phyloP scores from a whole-genome alignment of 2,888 invertebrate species.

The Synergus itoensis region DNA sequence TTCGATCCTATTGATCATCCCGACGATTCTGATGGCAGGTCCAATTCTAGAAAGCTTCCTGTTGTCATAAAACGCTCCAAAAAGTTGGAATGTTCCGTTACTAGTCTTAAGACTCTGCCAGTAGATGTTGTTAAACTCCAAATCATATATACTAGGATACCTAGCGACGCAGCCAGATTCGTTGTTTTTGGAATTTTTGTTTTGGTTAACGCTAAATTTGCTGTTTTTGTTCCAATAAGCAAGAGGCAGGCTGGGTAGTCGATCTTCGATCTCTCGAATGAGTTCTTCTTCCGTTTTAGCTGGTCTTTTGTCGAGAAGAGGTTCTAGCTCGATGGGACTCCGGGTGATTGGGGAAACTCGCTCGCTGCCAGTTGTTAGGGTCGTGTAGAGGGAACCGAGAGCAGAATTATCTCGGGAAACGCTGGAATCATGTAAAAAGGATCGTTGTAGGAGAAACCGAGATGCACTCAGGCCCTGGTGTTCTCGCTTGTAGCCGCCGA shows the following conservation, averaged over 20 bases:
- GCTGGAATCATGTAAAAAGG: conserved; percentile 66
- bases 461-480: conserved; percentile 75
- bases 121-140: conserved; percentile 95
- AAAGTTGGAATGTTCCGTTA: conserved; percentile 94
- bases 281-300: conserved; percentile 86
- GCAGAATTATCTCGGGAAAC: conserved; percentile 56
- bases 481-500: conserved; percentile 71
- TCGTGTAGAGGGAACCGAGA: conserved; percentile 55
- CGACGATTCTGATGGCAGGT: conserved; percentile 90
- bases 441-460: conserved; percentile 79
- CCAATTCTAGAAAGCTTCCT: conserved; percentile 88
- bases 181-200: conserved; percentile 33
- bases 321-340: conserved; percentile 79
- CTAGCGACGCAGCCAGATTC: conserved; percentile 73
- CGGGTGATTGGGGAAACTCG: conserved; percentile 73
- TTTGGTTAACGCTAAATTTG: conserved; percentile 71
- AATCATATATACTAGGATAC: conserved; percentile 92
- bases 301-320: conserved; percentile 82
- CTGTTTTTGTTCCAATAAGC: conserved; percentile 91
- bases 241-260: conserved; percentile 91
- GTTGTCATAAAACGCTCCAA: conserved; percentile 93
- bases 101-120: conserved; percentile 92
- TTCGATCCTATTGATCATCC: conserved; percentile 94
- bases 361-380: conserved; percentile 67
- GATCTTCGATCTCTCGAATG: conserved; percentile 87